phyloP scores from a whole-genome alignment of 2,797 vertebrate genomes.

The Chiroxiphia lanceolata region DNA sequence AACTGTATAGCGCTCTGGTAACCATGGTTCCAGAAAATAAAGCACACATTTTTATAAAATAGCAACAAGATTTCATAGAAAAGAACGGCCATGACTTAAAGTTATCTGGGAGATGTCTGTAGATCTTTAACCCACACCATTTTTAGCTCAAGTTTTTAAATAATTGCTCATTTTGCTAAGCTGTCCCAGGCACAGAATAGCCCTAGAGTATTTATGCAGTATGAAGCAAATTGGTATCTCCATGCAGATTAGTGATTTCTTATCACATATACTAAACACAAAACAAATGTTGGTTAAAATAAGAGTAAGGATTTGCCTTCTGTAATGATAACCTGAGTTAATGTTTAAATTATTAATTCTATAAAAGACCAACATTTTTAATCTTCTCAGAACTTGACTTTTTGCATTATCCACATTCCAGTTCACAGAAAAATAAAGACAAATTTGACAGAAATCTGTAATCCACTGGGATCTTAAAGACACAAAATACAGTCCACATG shows the following conservation, averaged over 20 bases:
- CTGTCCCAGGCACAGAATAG: not conserved
- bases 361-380: not conserved
- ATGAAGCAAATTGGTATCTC: not conserved
- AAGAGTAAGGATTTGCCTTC: not conserved
- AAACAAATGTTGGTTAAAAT: not conserved
- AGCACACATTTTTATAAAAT: not conserved
- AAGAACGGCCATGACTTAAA: not conserved
- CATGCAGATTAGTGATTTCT: not conserved
- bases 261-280: not conserved
- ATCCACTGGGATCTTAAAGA: not conserved
- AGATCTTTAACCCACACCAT: not conserved
- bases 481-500: not conserved
- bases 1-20: not conserved
- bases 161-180: not conserved
- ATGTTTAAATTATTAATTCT: not conserved
- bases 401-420: not conserved
- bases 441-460: not conserved
- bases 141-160: not conserved
- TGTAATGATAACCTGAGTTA: not conserved
- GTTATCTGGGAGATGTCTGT: not conserved
- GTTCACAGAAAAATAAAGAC: not conserved
- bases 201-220: not conserved
- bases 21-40: conserved; percentile 18
- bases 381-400: not conserved
- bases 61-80: not conserved